Base-by-base conservation (phyloP, 2,888 invertebrate genomes). In the Amitus sp. region DNA sequence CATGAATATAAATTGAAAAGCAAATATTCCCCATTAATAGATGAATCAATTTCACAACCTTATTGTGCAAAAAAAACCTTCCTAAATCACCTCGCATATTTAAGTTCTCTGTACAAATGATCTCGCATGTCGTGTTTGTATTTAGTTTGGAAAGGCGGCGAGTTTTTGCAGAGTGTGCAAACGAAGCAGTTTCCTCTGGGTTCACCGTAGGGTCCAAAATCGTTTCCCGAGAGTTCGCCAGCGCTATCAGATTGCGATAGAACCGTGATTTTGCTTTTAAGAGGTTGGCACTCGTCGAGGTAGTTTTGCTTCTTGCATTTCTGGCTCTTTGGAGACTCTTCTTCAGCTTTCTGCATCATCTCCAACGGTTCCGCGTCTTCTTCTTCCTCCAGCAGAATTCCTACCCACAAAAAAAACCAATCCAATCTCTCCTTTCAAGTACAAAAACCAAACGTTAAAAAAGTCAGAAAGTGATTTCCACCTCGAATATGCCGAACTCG, bases 81-180 rank as follows among this genome's bases (percentile, higher is more conserved):
- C 2, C 17, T 13, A 15, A 13, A 15, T 83, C 72, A 90, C 90
- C 87, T 88, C 68, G 87, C 85, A 71, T 89, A 89, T 46, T 87
- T 85, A 19, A 90, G 81, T 71, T 91, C 91, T 70, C 88, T 86
- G 69, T 85, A 90, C 48, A 91, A 78, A 82, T 91, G 91, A 30
- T 86, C 86, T 49, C 86, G 85, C 83, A 91, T 87, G n/a, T 86
- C 86, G 3, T 85, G 84, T 17, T 84, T 83, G 18, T 83, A 84
- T 47, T 85, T 87, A 0, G 88, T 87, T 33, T 83, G 84, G 64
- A 87, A 87, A 17, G 83, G 81, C 17, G 82, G 83, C 10, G 33
- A 9, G 12, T 9, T 12, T 9, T 6, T 33, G 68, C 91, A 92
- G 47, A 88, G 76, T 0, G 89, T 86, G 72, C 91, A 91, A 51